phyloP scores from a whole-genome alignment of 2,797 vertebrate genomes.

The Enteromius treurensis region DNA sequence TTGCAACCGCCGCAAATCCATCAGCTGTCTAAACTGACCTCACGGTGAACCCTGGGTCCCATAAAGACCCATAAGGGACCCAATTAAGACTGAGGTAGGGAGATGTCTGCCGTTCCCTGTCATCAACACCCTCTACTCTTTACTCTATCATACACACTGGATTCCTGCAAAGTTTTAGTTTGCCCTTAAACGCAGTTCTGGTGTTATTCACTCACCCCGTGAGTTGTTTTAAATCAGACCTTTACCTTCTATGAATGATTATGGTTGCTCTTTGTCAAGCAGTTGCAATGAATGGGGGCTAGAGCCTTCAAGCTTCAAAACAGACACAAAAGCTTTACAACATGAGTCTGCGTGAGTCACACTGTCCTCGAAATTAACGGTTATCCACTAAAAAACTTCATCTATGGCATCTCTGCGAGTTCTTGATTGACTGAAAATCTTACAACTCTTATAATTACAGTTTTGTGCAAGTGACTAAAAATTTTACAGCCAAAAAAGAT shows the following conservation, averaged over 20 bases:
- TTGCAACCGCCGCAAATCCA: constrained; percentile 49
- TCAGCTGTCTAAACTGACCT: constrained; percentile 54
- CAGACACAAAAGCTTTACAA: not conserved
- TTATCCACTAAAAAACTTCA: not conserved
- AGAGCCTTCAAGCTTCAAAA: not conserved
- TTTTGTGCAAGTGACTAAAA: not conserved
- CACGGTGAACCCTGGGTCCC: constrained; percentile 44
- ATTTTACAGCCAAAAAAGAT: not conserved
- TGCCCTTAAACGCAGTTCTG: not conserved
- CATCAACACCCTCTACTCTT: not conserved
- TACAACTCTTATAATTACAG: no score
- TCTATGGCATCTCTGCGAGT: not conserved
- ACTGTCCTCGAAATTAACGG: not conserved
- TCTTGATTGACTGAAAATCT: not conserved
- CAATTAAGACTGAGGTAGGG: constrained; percentile 19
- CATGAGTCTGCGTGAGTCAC: not conserved
- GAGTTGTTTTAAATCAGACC: not conserved
- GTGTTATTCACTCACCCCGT: not conserved
- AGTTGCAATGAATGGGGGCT: not conserved
- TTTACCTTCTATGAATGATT: not conserved
- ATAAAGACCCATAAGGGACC: constrained; percentile 31
- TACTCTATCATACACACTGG: not conserved
- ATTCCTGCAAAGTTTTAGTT: not conserved
- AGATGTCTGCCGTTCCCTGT: not conserved
- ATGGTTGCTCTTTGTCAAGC: not conserved